Conservation (phyloP, 2,888 invertebrate species). For the Eristalinus sepulchralis region DNA sequence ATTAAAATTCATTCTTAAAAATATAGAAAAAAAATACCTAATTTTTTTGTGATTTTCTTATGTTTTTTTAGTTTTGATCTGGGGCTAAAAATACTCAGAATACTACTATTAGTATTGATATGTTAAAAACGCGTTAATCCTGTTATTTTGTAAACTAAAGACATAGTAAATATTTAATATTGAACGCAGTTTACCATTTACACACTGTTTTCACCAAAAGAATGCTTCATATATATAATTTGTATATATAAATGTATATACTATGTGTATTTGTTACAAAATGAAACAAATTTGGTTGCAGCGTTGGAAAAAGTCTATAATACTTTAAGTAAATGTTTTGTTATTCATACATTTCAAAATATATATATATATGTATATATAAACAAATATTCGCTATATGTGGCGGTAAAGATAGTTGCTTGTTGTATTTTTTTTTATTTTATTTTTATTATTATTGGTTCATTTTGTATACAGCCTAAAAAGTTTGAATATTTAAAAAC, state of each 20-base stretch:
- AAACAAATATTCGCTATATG: conserved; percentile 68
- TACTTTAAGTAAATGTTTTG: conserved; percentile 59
- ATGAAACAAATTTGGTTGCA: conserved; percentile 68
- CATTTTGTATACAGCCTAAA: conserved; percentile 70
- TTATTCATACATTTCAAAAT: conserved; percentile 53
- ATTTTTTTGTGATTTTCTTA: conserved; percentile 40
- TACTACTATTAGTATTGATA: conserved; percentile 70
- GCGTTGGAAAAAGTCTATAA: conserved; percentile 68
- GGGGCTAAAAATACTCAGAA: conserved; percentile 69
- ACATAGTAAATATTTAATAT: conserved; percentile 51
- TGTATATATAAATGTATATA: conserved; percentile 31
- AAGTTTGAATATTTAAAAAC: conserved; percentile 37
- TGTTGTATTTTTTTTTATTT: conserved; percentile 39
- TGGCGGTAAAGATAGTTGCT: conserved; percentile 69
- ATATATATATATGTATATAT: conserved; percentile 67
- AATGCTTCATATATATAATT: conserved; percentile 49
- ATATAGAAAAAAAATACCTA: conserved; percentile 70
- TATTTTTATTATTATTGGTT: conserved; percentile 56
- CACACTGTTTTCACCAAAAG: conserved; percentile 54
- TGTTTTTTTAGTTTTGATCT: conserved; percentile 62
- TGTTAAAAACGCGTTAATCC: conserved; percentile 71
- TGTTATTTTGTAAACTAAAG: conserved; percentile 65
- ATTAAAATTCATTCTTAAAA: conserved; percentile 69
- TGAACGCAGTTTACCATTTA: conserved; percentile 54
- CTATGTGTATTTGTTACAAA: conserved; percentile 53